Conservation (phyloP, 2,113 vertebrate species). For the Ondatra zibethicus region DNA sequence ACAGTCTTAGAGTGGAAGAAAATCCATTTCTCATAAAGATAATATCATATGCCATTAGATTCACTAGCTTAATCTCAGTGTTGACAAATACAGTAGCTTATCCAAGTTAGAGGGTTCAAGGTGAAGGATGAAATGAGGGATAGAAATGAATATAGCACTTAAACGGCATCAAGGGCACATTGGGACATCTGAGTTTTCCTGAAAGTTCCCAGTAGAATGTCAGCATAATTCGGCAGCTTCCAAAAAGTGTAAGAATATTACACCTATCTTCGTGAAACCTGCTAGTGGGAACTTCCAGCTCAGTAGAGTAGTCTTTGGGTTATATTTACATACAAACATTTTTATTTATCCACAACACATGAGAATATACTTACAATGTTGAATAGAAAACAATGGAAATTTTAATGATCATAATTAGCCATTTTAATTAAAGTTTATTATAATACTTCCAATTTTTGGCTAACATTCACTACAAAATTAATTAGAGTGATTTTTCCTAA, state of each 20-base stretch:
- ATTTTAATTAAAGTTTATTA: slow-evolving; percentile 61
- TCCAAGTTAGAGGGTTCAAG: too few relatives aligned
- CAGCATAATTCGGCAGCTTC: slow-evolving; percentile 8
- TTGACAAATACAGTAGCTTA: not conserved
- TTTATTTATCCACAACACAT: slow-evolving; percentile 19
- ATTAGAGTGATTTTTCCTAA: slow-evolving; percentile 46
- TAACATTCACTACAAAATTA: slow-evolving; percentile 45
- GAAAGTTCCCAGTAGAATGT: not conserved
- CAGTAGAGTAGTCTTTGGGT: not conserved
- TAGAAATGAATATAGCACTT: not conserved
- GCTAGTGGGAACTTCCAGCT: not conserved
- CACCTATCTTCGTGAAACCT: not conserved
- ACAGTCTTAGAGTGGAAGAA: not conserved
- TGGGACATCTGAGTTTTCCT: not conserved
- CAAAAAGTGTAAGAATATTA: not conserved
- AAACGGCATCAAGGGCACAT: rapidly evolving
- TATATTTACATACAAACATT: slow-evolving; percentile 65
- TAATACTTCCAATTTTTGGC: not conserved
- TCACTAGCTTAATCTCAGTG: not conserved
- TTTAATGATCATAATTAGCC: slow-evolving; percentile 59
- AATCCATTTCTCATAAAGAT: not conserved
- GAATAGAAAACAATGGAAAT: slow-evolving; percentile 47
- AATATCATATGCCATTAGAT: not conserved
- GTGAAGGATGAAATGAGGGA: not conserved
- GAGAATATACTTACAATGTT: slow-evolving; percentile 50